These are phyloP conservation scores for Cromileptes altivelis DNA, from an alignment of 2,113 vertebrate species.

Conservation along the genomic window DNA sequence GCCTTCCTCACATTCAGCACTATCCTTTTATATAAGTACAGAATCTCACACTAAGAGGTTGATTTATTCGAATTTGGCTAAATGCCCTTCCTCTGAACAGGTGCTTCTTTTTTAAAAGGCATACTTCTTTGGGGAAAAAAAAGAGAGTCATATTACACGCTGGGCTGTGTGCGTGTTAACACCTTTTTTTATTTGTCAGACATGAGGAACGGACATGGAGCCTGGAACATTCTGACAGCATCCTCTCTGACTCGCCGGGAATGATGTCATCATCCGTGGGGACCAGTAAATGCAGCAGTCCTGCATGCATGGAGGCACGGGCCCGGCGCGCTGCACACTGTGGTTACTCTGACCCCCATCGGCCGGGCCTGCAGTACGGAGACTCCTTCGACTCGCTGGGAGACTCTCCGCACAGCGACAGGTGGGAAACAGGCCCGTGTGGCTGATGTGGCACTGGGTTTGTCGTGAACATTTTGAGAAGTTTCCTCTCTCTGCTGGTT, in stretches of 20 bases:
- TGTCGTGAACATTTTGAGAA: conserved; percentile 59
- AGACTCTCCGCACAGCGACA: conserved; percentile 97
- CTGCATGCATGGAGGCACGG: conserved; percentile 93
- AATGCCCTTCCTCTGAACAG: neutral
- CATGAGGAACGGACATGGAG: conserved; percentile 97
- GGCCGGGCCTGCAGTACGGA: conserved; percentile 88
- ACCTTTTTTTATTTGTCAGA: conserved; percentile 80
- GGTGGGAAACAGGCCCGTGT: conserved; percentile 83
- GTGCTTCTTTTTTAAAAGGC: neutral
- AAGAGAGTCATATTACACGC: conserved; percentile 2
- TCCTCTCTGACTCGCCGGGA: conserved; percentile 95
- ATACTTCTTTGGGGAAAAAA: neutral
- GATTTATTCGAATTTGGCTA: neutral
- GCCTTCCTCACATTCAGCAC: neutral
- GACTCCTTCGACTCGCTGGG: conserved; percentile 95
- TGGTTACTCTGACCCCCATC: conserved; percentile 88
- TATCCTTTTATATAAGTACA: neutral
- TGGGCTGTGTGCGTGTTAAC: conserved; percentile 57
- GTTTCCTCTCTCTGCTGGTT: conserved; percentile 67
- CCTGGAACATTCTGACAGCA: conserved; percentile 93
- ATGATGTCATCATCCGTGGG: conserved; percentile 96
- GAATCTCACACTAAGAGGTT: neutral
- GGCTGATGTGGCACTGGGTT: conserved; percentile 35
- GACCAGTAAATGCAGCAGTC: conserved; percentile 99
- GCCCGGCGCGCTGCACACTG: conserved; percentile 91